These are phyloP conservation scores for Eledona agricola DNA, from an alignment of 2,888 invertebrate genomes.

Conservation along the genomic window DNA sequence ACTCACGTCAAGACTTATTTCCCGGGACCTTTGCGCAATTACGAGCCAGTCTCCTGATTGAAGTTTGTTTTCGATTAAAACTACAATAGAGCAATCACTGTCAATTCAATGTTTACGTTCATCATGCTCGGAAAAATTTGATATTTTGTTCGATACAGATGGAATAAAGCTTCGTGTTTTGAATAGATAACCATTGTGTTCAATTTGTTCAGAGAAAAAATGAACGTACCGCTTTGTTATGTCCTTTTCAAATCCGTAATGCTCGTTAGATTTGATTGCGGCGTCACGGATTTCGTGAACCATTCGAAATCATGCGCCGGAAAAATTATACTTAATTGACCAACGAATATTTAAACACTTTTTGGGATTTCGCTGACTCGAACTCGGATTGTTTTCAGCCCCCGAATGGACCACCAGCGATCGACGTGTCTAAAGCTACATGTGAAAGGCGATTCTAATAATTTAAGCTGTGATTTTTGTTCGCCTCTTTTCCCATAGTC, in stretches of 20 bases:
- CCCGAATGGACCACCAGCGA: no score
- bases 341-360: not conserved
- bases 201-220: conserved; percentile 26
- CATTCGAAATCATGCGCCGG: conserved; percentile 2
- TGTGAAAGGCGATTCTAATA: no score
- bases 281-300: conserved; percentile 1
- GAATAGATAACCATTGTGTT: conserved; percentile 29
- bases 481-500: no score
- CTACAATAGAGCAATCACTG: conserved; percentile 28
- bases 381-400: no score
- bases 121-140: conserved; percentile 28
- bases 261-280: conserved; percentile 13
- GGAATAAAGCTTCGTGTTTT: conserved; percentile 29
- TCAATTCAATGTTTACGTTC: conserved; percentile 25
- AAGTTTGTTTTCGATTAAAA: conserved; percentile 30
- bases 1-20: no score
- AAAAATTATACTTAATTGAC: conserved; percentile 3
- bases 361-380: no score
- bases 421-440: no score
- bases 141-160: conserved; percentile 26
- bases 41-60: conserved; percentile 19
- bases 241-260: conserved; percentile 20
- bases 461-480: no score
- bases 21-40: conserved; percentile 18
- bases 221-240: conserved; percentile 12